These are phyloP conservation scores for Monochamus alternatus DNA, from an alignment of 2,888 invertebrate genomes.

Conservation along the genomic window DNA sequence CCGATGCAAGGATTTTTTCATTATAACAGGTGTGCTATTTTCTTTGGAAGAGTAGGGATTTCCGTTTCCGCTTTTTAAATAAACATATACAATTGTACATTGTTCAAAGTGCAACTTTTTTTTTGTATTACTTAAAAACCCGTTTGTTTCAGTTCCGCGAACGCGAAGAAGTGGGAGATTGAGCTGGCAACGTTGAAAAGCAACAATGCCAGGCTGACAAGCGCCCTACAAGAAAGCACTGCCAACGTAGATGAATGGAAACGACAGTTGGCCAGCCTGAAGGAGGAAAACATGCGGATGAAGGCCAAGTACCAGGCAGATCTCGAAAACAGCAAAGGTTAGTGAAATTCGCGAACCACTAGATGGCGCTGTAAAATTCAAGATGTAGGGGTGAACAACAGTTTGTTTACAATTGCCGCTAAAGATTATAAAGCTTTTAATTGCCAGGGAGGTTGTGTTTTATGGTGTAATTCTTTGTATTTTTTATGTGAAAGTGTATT, in stretches of 20 bases:
- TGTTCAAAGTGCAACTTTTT: neutral
- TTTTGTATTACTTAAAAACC: neutral
- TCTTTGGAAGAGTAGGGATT: neutral
- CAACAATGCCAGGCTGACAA: conserved; percentile 95
- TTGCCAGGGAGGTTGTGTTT: too few relatives aligned
- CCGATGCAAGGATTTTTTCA: neutral
- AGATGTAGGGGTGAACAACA: too few relatives aligned
- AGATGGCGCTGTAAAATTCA: too few relatives aligned
- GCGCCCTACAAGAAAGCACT: conserved; percentile 95
- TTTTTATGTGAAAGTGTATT: too few relatives aligned
- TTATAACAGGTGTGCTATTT: neutral
- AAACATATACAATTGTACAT: too few relatives aligned
- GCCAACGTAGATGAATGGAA: conserved; percentile 99
- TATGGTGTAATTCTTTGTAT: too few relatives aligned
- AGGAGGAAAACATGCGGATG: conserved; percentile 91
- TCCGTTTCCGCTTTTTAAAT: too few relatives aligned
- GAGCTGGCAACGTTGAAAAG: conserved; percentile 96
- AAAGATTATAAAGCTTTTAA: too few relatives aligned
- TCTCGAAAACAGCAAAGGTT: conserved; percentile 80
- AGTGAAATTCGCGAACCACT: conserved; percentile 25
- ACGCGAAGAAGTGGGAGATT: conserved; percentile 99
- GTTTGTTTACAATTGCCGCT: too few relatives aligned
- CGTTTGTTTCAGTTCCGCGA: conserved; percentile 84
- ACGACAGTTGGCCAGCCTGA: conserved; percentile 92
- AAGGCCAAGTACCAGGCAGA: conserved; percentile 82